Percentiles rank a stretch among this genome's conserved stretches.
phyloP scores from a whole-genome alignment of 2,797 vertebrate genomes.

The Chiloscyllium punctatum region DNA sequence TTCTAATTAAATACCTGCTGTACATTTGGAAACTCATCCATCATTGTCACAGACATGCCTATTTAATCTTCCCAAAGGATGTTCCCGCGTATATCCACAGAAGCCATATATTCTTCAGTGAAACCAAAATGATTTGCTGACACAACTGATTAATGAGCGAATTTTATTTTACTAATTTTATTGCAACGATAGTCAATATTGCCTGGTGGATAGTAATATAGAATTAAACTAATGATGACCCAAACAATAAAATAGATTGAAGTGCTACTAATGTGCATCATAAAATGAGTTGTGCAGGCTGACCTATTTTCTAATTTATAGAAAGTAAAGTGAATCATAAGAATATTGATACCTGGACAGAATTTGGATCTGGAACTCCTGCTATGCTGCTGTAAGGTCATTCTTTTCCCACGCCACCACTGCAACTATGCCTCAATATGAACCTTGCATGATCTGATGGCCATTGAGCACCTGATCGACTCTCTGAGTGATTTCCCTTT shows the following conservation, averaged over 20 bases:
- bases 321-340: background rate
- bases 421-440: no score
- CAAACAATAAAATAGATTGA: background rate
- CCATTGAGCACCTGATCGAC: no score
- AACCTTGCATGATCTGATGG: no score
- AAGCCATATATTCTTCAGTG: background rate
- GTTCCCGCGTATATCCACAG: background rate
- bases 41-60: background rate
- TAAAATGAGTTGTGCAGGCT: background rate
- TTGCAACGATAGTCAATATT: background rate
- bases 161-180: background rate
- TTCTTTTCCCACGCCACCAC: no score
- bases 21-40: background rate
- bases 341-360: background rate
- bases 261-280: background rate
- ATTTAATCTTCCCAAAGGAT: constrained; percentile 26
- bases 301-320: background rate
- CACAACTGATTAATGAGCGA: background rate
- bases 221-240: background rate
- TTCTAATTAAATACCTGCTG: background rate
- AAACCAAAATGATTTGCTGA: background rate
- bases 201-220: background rate
- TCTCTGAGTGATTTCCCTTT: no score
- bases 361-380: background rate
- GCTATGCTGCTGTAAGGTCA: no score